phyloP scores from a whole-genome alignment of 2,888 invertebrate genomes.

The Anaspis maculata region DNA sequence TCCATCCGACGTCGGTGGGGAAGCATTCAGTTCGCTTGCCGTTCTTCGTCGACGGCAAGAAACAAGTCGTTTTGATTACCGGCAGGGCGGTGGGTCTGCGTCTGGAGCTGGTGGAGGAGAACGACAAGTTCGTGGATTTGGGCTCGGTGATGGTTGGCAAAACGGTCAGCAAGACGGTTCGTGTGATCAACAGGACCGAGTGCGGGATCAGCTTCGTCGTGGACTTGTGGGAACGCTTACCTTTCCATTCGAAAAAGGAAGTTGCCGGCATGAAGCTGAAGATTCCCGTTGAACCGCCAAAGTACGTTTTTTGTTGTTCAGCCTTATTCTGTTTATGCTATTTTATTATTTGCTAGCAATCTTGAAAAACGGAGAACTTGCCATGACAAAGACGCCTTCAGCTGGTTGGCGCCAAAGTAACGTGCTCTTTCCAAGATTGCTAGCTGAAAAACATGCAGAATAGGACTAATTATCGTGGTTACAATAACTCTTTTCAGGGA shows the following conservation, averaged over 20 bases:
- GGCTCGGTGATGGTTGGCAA: conserved; percentile 43
- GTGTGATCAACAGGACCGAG: conserved; percentile 52
- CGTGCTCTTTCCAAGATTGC: too few species aligned
- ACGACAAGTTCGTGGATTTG: conserved; percentile 39
- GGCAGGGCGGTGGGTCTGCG: conserved; percentile 48
- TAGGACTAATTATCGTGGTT: too few species aligned
- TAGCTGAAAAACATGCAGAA: too few species aligned
- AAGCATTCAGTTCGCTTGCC: conserved; percentile 46
- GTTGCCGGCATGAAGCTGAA: conserved; percentile 16
- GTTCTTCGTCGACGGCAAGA: conserved; percentile 49
- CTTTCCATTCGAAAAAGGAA: conserved; percentile 18
- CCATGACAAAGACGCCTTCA: not conserved
- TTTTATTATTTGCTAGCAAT: not conserved
- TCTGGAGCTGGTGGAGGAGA: conserved; percentile 34
- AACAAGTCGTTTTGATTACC: conserved; percentile 45
- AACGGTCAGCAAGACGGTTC: conserved; percentile 45
- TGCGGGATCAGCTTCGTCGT: conserved; percentile 48
- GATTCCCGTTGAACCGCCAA: conserved; percentile 3
- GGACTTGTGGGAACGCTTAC: conserved; percentile 46
- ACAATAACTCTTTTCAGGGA: too few species aligned
- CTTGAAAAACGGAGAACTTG: not conserved
- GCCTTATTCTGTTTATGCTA: too few species aligned
- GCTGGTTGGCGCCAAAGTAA: not conserved
- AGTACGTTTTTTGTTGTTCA: too few species aligned
- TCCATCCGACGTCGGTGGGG: conserved; percentile 48